Base-by-base conservation (phyloP, 2,113 vertebrate genomes). In the Lutjanus erythropterus region DNA sequence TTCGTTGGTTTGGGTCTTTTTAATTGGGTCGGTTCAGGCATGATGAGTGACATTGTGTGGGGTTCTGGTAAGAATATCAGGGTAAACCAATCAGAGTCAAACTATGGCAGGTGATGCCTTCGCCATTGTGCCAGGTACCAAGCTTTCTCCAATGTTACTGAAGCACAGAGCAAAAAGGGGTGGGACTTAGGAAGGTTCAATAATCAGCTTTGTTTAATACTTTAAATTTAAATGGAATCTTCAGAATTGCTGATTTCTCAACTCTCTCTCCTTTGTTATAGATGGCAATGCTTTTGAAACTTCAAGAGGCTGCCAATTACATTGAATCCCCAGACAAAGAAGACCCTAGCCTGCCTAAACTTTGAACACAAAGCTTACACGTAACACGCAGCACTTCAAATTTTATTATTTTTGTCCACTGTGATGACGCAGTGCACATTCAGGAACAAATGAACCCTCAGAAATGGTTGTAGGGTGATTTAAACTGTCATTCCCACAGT, bases 261-360 rank as follows among this genome's bases (percentile, higher is more conserved):
- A 53, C 25, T 50, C 50, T 70, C 60, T 78, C 53, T 67, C 25
- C 56, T 72, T 49, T 75, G 15, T 90, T 90, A 6, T 91, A 99
- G 98, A 99, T 99, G 98, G 97, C 97, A 49, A 99, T 99, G 98
- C 96, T 99, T 94, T 92, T 99, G 90, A 99, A 99, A 88, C 97
- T 99, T 76, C 98, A 99, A 88, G 98, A 99, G 93, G 97, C 98
- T 3, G 98, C 98, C 92, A 98, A 99, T 93, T 97, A 97, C 91
- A 98, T 99, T 21, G 98, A 99, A 90, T 99, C 98, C 86, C 98
- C 98, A 0, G 98, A 99, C 73, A 96, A 96, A 56, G 98, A 99
- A 91, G 97, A 98, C 75, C 95, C 96, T 0, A 95, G 95, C 88
- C 95, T 98, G 81, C 96, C 97, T 23, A 96, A 95, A 71, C 91